Base-by-base conservation (phyloP, 2,113 vertebrate species). In the Poecilia latipinna region DNA sequence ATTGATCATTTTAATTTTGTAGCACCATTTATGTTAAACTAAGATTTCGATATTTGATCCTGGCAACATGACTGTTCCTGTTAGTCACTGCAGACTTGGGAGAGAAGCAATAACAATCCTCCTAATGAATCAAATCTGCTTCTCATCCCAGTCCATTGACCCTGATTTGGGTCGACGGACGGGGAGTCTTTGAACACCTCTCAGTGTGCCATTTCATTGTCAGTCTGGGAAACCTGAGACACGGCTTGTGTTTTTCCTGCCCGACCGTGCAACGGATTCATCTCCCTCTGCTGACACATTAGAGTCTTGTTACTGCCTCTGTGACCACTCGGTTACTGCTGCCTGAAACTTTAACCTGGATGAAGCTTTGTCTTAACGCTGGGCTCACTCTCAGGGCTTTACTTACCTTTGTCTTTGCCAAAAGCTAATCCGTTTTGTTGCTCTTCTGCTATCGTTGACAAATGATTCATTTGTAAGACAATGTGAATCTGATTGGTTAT, bases 301-400 rank as follows among this genome's bases (percentile, higher is more conserved):
- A 63, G 77, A 79, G 72, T 88, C 88, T 65, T 68, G 82, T 89
- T 88, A 90, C 89, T 42, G 26, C 70, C 35, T 42, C 74, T 54
- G 67, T 71, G 72, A 74, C 42, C 76, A 28, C 72, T 75, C 77
- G 22, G 74, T 80, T 80, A 83, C 70, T 44, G 76, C n/a, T 78
- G 80, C 62, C 93, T 88, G 92, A 94, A 93, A 89, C 91, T 92
- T 66, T 92, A 94, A 94, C 83, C 77, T 77, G 72, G 22, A 65
- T 68, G 66, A 51, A 76, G 66, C 1, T 78, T 77, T 79, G 24
- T 72, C 64, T 68, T 78, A 70, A 72, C 81, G 72, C 69, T 61
- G 42, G 68, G 78, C 77, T 67, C 63, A 60, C 74, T 84, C 69
- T 74, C 29, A 29, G 82, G 79, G 74, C 75, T 86, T 85, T 88